These are phyloP conservation scores for Panonychus citri DNA, from an alignment of 1,140 invertebrate genomes.

Conservation along the genomic window DNA sequence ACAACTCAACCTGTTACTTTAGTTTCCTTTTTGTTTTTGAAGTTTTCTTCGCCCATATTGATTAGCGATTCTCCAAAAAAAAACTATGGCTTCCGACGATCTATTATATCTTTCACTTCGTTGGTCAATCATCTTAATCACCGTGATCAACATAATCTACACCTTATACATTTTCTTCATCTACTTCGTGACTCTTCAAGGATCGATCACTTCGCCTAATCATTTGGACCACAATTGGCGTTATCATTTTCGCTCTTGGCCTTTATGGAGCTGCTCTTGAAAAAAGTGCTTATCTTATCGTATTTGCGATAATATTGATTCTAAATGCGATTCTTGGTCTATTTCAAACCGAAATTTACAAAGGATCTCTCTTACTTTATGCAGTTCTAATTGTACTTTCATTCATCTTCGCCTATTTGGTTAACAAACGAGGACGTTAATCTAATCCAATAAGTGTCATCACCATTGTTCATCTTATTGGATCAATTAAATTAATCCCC, in stretches of 20 bases:
- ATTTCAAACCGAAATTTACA: not conserved
- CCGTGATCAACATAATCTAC: not conserved
- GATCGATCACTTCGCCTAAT: not conserved
- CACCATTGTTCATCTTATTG: too few relatives aligned
- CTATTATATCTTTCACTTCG: not conserved
- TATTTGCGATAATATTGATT: not conserved
- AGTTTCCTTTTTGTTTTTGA: too few relatives aligned
- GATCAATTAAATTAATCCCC: too few relatives aligned
- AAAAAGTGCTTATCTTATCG: not conserved
- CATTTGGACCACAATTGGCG: not conserved
- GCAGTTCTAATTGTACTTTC: not conserved
- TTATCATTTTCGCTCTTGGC: not conserved
- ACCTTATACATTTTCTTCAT: conserved; percentile 1
- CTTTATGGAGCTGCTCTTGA: not conserved
- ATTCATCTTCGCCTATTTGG: conserved; percentile 1
- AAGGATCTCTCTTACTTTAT: not conserved
- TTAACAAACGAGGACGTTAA: not conserved
- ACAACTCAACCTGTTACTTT: too few relatives aligned
- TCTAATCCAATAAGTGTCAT: too few relatives aligned
- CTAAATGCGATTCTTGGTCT: not conserved
- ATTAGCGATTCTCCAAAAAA: too few relatives aligned
- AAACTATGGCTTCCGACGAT: not conserved
- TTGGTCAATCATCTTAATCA: not conserved
- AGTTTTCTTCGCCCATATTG: too few relatives aligned
- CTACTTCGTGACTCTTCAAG: not conserved